Base-by-base conservation (phyloP, 2,888 invertebrate genomes). In the Cacoxenus indagator region DNA sequence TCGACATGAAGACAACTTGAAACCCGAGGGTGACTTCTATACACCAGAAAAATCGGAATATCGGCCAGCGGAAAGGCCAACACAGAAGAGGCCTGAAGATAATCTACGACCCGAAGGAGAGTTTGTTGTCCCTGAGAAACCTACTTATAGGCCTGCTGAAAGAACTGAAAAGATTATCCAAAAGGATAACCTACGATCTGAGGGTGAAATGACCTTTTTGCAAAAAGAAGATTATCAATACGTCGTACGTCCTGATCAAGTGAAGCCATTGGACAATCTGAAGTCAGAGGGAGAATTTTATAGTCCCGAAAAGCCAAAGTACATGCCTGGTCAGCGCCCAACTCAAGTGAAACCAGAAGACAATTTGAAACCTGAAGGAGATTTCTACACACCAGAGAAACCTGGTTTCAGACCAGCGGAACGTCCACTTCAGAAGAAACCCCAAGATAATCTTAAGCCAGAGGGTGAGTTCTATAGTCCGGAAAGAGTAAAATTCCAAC, bases 211-310 rank as follows among this genome's bases (percentile, higher is more conserved):
- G 37, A 89, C 89, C 68, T 89, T 87, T 68, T 90, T 90, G 0
- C 80, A 88, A 29, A 87, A 87, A 14, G 65, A 67, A 0, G 31
- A 65, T 5, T 82, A 64, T 46, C 61, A 61, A 27, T 79, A 90
- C 54, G 91, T 90, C 54, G 91, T 92, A 76, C 89, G 90, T 78
- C 90, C 91, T 1, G 89, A 89, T 70, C 90, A 90, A 54, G 90
- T 90, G 62, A 90, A 89, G 81, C 91, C 89, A 72, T 89, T 89
- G 71, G 93, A 93, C 76, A 92, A 92, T 82, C 88, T 92, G 9
- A 90, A 89, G 46, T 90, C 91, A 48, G 90, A 91, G 76, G 90
- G 92, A 1, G 90, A 91, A 0, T 90, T 91, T 73, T 89, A 89
- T 65, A 75, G 81, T 9, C 90, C 89, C 0, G 86, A 87, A 51